Percentiles rank a stretch among this genome's conserved stretches.
Evolutionary conservation across 2,888 invertebrate genomes (phyloP).

Genomic region (Tribolium freemani): DNA sequence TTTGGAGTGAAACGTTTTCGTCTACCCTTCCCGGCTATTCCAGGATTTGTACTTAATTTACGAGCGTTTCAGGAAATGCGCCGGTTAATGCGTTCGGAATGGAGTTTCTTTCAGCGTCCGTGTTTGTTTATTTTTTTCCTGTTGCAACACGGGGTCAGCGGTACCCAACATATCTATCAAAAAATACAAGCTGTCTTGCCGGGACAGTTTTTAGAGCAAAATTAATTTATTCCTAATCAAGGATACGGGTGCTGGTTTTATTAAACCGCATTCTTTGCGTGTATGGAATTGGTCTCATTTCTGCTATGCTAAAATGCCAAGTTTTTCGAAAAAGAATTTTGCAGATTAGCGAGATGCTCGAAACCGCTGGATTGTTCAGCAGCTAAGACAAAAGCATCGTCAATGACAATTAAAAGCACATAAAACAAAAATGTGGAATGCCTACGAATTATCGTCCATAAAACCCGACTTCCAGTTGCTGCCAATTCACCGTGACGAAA

Average conservation of each 20-base stretch:
- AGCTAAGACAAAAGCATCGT: no score
- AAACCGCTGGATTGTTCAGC: no score
- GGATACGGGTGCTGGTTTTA: conserved; percentile 11
- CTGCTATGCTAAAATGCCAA: neutral
- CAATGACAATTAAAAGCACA: no score
- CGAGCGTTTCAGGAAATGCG: conserved; percentile 54
- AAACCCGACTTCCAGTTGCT: no score
- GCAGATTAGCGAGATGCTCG: neutral
- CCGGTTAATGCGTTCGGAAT: conserved; percentile 51
- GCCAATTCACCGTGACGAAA: no score
- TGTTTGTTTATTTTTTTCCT: conserved; percentile 31
- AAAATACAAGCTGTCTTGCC: no score
- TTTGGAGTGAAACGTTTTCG: conserved; percentile 52
- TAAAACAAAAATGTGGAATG: no score
- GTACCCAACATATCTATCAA: neutral
- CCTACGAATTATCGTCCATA: no score
- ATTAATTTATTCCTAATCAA: conserved; percentile 21
- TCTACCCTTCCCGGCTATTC: conserved; percentile 51
- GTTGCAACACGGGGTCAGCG: neutral
- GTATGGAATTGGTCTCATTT: conserved; percentile 7
- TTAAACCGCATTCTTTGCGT: conserved; percentile 24
- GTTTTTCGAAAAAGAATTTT: conserved; percentile 3
- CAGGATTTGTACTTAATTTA: conserved; percentile 54
- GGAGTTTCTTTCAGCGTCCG: conserved; percentile 38
- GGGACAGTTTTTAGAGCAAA: conserved; percentile 1